phyloP scores from a whole-genome alignment of 2,113 vertebrate genomes.

The Ellobius talpinus region DNA sequence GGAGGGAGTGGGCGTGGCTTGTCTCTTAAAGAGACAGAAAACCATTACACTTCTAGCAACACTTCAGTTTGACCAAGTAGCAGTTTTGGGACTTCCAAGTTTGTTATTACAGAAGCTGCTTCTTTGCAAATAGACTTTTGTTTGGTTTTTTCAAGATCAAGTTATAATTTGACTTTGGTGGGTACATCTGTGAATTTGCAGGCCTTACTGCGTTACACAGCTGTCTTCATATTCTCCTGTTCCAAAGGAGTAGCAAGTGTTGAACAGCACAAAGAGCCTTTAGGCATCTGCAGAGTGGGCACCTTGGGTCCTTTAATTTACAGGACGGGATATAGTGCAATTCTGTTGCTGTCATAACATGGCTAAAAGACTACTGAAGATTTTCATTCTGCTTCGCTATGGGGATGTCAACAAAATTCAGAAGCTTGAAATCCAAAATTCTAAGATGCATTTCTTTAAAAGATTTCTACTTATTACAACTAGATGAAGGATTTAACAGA shows the following conservation, averaged over 20 bases:
- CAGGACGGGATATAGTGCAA: neutral
- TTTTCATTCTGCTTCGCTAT: conserved; percentile 1
- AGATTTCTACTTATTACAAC: neutral
- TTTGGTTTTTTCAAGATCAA: conserved; percentile 22
- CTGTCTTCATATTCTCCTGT: conserved; percentile 39
- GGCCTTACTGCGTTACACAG: conserved; percentile 38
- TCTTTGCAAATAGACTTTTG: conserved; percentile 59
- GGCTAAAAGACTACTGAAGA: neutral
- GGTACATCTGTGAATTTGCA: conserved; percentile 43
- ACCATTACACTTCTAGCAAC: neutral
- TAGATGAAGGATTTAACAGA: conserved; percentile 5
- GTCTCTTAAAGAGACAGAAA: no score
- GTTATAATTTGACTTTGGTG: conserved; percentile 71
- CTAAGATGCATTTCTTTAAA: neutral
- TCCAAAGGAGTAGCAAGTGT: neutral
- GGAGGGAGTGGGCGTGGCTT: no score
- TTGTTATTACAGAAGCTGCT: conserved; percentile 62
- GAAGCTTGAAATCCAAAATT: conserved; percentile 18
- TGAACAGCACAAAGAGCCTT: conserved; percentile 20
- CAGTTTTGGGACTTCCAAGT: conserved; percentile 50
- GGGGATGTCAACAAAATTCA: neutral
- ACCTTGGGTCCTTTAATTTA: conserved; percentile 3
- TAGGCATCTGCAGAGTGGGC: neutral
- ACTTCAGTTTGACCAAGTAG: conserved; percentile 24
- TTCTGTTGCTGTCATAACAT: neutral